Base-by-base conservation (phyloP, 2,888 invertebrate species). In the Apomyelois bistriatella region DNA sequence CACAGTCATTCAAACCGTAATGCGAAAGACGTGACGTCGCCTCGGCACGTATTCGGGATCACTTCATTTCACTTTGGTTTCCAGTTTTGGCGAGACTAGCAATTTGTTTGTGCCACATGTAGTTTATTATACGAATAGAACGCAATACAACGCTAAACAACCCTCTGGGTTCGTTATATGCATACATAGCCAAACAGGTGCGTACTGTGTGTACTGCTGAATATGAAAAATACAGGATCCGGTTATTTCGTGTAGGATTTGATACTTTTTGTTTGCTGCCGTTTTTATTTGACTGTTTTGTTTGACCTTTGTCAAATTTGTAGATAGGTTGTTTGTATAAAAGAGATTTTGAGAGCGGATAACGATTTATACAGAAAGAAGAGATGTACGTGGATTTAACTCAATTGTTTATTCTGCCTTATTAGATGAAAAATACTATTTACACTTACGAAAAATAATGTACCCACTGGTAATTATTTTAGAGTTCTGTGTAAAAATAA, bases 1-100 rank as follows among this genome's bases (percentile, higher is more conserved):
- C 64, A 62, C 62, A 80, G 79, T 77, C 79, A 75, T 81, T 81
- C 79, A 68, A 68, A 59, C 66, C 70, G 72, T 80, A 81, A 82
- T 80, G 80, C 68, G 74, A 65, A 62, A 58, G 66, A 77, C 77
- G 77, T 79, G 78, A 71, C 68, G 53, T 58, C 66, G 65, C 66
- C 61, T 57, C 54, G 43, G 64, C 74, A 74, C 75, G 75, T 72
- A 58, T 57, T 22, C 38, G 12, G 64, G 66, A 68, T 69, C 64
- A 65, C 65, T 68, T 69, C 60, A 61, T 63, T 62, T 64, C 66
- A 66, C 66, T 66, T 66, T 52, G 61, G 58, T 58, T 64, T 58
- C 51, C 55, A 56, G 53, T 55, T 58, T 64, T 57, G 64, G 66
- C 58, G 62, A 61, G 60, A 63, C 63, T 61, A 66, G 62, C 64